Percentiles rank a stretch among this genome's conserved stretches.
Conservation (phyloP, 2,888 invertebrate species). For the Drosophila anomalata region DNA sequence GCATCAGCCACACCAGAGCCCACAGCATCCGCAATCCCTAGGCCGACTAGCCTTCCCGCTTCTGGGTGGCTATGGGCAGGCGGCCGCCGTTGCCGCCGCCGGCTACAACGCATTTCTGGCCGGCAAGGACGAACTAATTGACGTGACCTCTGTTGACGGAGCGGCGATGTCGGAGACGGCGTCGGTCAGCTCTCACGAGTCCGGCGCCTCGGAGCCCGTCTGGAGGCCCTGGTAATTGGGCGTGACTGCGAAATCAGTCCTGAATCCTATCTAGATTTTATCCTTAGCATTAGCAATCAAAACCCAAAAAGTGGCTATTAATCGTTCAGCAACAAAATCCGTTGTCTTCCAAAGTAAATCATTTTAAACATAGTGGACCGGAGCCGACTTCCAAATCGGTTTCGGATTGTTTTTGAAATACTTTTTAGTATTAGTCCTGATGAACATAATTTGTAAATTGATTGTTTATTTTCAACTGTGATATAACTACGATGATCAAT, state of each 20-base stretch:
- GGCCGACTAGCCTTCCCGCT: slow-evolving; percentile 51
- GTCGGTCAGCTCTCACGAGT: slow-evolving; percentile 76
- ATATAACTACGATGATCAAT: slow-evolving; percentile 59
- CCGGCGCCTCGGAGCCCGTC: slow-evolving; percentile 74
- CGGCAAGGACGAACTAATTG: slow-evolving; percentile 76
- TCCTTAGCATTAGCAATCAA: slow-evolving; percentile 58
- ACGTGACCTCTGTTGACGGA: slow-evolving; percentile 79
- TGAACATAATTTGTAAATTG: slow-evolving; percentile 54
- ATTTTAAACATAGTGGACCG: slow-evolving; percentile 19
- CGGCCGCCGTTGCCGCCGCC: slow-evolving; percentile 61
- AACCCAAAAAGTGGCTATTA: slow-evolving; percentile 64
- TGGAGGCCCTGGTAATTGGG: slow-evolving; percentile 80
- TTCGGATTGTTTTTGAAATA: slow-evolving; percentile 61
- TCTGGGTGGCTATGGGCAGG: slow-evolving; percentile 60
- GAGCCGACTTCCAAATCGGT: slow-evolving; percentile 25
- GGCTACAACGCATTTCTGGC: slow-evolving; percentile 63
- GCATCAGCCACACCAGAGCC: slow-evolving; percentile 56
- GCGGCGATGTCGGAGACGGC: slow-evolving; percentile 72
- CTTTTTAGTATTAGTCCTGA: slow-evolving; percentile 45
- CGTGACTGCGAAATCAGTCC: slow-evolving; percentile 10
- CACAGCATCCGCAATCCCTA: slow-evolving; percentile 49
- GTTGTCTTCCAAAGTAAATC: slow-evolving; percentile 79
- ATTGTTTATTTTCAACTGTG: slow-evolving; percentile 71
- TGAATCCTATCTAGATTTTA: slow-evolving; percentile 55
- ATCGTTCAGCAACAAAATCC: slow-evolving; percentile 68